phyloP scores from a whole-genome alignment of 2,113 vertebrate species.

The Prionailurus bengalensis region DNA sequence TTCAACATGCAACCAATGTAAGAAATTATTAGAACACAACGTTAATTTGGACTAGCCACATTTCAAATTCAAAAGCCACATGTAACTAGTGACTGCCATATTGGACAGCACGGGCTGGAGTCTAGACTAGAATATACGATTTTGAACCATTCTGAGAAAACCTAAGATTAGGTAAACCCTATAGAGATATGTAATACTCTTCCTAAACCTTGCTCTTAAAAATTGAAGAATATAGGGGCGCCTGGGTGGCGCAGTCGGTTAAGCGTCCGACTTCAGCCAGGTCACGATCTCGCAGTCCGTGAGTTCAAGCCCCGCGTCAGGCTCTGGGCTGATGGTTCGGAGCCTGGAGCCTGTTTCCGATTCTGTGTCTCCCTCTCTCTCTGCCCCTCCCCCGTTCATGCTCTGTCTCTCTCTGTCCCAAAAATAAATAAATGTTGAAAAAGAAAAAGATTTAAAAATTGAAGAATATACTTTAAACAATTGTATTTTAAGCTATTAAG shows the following conservation, averaged over 20 bases:
- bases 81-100: neutral
- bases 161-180: constrained; percentile 24
- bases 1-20: neutral
- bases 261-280: too few relatives aligned
- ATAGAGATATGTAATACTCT: neutral
- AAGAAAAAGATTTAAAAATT: constrained; percentile 59
- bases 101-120: neutral
- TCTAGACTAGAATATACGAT: constrained; percentile 44
- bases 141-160: constrained; percentile 76
- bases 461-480: constrained; percentile 56
- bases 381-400: too few relatives aligned
- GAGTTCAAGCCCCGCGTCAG: too few relatives aligned
- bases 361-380: too few relatives aligned
- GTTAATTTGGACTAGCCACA: neutral
- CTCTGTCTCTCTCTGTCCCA: too few relatives aligned
- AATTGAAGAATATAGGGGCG: constrained; percentile 22
- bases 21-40: neutral
- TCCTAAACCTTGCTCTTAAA: constrained; percentile 73
- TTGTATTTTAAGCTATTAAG: constrained; percentile 72
- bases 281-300: too few relatives aligned
- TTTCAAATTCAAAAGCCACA: neutral
- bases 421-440: too few relatives aligned
- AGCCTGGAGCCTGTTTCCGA: too few relatives aligned
- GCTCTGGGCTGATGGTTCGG: too few relatives aligned
- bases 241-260: too few relatives aligned